Evolutionary conservation across 2,888 invertebrate species (phyloP).

Genomic region (Odontocerum albicorne): DNA sequence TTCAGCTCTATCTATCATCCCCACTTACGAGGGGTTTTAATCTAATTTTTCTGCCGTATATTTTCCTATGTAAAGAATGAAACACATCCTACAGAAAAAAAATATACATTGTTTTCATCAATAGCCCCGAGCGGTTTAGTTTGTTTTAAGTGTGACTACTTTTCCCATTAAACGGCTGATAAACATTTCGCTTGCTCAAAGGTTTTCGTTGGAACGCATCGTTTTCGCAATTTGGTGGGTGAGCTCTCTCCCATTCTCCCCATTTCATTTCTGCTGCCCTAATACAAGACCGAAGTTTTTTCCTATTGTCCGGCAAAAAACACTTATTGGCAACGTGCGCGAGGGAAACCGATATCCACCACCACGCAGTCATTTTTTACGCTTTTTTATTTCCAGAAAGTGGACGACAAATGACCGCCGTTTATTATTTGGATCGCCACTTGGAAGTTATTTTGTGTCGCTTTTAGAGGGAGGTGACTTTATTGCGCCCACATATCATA

Average conservation of each 20-base stretch:
- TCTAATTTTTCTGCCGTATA: slow-evolving; percentile 1
- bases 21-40: not conserved
- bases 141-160: slow-evolving; percentile 31
- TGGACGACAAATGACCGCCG: slow-evolving; percentile 36
- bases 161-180: slow-evolving; percentile 34
- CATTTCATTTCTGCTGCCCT: slow-evolving; percentile 24
- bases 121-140: slow-evolving; percentile 20
- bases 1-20: slow-evolving; percentile 16
- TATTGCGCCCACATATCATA: slow-evolving; percentile 26
- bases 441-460: slow-evolving; percentile 35
- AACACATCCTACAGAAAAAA: slow-evolving; percentile 14
- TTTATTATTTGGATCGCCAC: slow-evolving; percentile 36
- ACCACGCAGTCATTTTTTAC: slow-evolving; percentile 31
- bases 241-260: slow-evolving; percentile 5
- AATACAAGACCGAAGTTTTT: slow-evolving; percentile 26
- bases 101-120: slow-evolving; percentile 27
- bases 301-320: slow-evolving; percentile 33
- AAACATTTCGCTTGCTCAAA: slow-evolving; percentile 32
- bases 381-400: slow-evolving; percentile 35
- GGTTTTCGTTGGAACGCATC: slow-evolving; percentile 23
- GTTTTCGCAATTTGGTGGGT: slow-evolving; percentile 8
- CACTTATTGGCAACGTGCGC: slow-evolving; percentile 34
- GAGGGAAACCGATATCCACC: slow-evolving; percentile 23
- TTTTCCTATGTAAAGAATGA: not conserved
- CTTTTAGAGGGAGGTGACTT: slow-evolving; percentile 29